Evolutionary conservation across 1,140 invertebrate genomes (phyloP).

Genomic region (Sminthurides bifidus): DNA sequence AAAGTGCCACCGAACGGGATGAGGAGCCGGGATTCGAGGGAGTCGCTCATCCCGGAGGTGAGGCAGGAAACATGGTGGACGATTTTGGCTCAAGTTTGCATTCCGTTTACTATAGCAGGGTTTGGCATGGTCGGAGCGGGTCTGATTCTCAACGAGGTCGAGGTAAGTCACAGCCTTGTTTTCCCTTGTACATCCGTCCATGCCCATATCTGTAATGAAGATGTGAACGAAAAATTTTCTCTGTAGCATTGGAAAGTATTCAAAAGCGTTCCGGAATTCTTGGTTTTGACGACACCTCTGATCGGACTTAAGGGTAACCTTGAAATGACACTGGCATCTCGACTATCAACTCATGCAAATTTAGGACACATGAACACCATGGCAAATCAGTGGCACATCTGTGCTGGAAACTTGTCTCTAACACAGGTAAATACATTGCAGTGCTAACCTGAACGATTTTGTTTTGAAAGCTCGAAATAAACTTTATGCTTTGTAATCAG

Average conservation of each 20-base stretch:
- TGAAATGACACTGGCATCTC: conserved; percentile 92
- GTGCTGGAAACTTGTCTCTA: conserved; percentile 75
- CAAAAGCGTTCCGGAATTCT: conserved; percentile 62
- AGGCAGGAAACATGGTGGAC: conserved; percentile 56
- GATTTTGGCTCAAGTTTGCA: conserved; percentile 70
- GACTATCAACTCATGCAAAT: conserved; percentile 83
- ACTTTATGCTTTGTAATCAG: too few species aligned
- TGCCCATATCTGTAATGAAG: background rate
- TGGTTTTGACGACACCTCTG: conserved; percentile 84
- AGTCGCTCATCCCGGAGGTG: conserved; percentile 23
- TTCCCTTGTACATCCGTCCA: background rate
- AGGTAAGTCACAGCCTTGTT: conserved; percentile 34
- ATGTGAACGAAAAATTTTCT: background rate
- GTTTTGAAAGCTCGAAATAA: background rate
- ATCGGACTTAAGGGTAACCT: conserved; percentile 91
- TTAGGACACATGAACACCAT: conserved; percentile 60
- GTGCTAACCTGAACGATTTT: background rate
- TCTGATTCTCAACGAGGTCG: conserved; percentile 64
- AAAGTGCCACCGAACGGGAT: conserved; percentile 13
- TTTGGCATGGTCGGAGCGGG: conserved; percentile 79
- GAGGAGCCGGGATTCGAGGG: conserved; percentile 21
- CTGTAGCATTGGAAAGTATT: conserved; percentile 68
- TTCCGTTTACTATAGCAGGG: conserved; percentile 88
- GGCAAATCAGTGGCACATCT: conserved; percentile 62
- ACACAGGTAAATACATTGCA: conserved; percentile 59